Evolutionary conservation across 1,140 invertebrate species (phyloP), one percentile per base, ranked within the genome.

Genomic region (Caenorhabditis remanei): DNA sequence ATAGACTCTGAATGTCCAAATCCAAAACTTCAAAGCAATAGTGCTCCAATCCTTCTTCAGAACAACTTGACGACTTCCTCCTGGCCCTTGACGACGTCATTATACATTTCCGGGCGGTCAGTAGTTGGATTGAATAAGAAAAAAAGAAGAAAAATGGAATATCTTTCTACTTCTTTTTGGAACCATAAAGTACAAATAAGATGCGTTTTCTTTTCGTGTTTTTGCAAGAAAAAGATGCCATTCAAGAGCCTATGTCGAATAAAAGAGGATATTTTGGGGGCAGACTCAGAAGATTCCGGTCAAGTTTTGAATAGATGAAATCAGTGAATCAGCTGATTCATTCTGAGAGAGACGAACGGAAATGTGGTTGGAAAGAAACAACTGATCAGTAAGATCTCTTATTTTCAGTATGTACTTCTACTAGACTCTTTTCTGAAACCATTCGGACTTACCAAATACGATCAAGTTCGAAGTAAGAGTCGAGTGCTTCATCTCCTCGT

Each of bases 51-150:
- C 56, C 56, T 61, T 67, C 19, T 67, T 14, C 43, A 50, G 9
- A 21, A 41, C 46, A 43, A 24, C 43, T 50, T 79, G 71, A 79
- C 71, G 40, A 50, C 46, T 79, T 79, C 71, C 71, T 79, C n/a
- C 19, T 50, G n/a, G 71, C 67, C 43, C 71, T 24, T 79, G 46
- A 79, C 71, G 71, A 48, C 71, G 71, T 79, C 71, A 79, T 79
- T 79, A 79, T 79, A 79, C 71, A 50, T 53, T 79, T 79, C 71
- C 71, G 71, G 71, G 46, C 43, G 71, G 71, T 79, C 71, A 79
- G 71, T 79, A 71, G 40, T 19, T 71, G 24, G 46, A 46, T 46
- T 46, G 67, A 71, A 58, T 11, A 58, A 0, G 56, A 58, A 58
- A 4, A 5, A 58, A n/a, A 58, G n/a, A n/a, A 79, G 11, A 24